Conservation (phyloP, 1,140 invertebrate species). For the Lordiphosa collinella region DNA sequence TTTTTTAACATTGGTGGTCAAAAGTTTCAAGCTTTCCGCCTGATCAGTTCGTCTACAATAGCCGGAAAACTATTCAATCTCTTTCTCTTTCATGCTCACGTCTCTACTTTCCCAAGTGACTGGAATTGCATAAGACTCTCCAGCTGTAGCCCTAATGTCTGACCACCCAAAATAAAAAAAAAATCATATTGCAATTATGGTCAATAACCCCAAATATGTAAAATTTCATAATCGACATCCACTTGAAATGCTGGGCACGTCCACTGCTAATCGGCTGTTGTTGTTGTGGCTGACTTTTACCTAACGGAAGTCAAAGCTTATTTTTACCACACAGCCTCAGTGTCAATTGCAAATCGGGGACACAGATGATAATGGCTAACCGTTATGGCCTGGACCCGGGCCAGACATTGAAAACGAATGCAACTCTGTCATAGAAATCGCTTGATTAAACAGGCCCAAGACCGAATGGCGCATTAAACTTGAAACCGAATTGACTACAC, state of each 20-base stretch:
- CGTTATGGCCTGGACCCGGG: constrained; percentile 2
- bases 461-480: constrained; percentile 61
- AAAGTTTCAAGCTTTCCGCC: too few species aligned
- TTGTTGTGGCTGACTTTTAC: constrained; percentile 40
- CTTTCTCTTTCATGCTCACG: background rate
- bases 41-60: too few species aligned
- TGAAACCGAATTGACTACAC: constrained; percentile 31
- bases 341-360: constrained; percentile 38
- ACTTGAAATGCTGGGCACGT: constrained; percentile 42
- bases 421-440: constrained; percentile 62
- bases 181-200: constrained; percentile 53
- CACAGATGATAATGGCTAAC: background rate
- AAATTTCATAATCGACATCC: constrained; percentile 21
- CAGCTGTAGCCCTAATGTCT: constrained; percentile 17
- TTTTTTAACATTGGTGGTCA: too few species aligned
- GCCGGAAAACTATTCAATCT: background rate
- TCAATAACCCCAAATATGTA: constrained; percentile 68
- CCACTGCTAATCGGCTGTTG: background rate
- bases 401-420: constrained; percentile 23
- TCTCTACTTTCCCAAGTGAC: background rate
- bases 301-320: constrained; percentile 38
- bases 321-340: constrained; percentile 31
- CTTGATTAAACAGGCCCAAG: constrained; percentile 58
- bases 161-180: constrained; percentile 10
- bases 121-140: constrained; percentile 22